phyloP scores from a whole-genome alignment of 2,888 invertebrate genomes.

The Bruchidius siliquastri region DNA sequence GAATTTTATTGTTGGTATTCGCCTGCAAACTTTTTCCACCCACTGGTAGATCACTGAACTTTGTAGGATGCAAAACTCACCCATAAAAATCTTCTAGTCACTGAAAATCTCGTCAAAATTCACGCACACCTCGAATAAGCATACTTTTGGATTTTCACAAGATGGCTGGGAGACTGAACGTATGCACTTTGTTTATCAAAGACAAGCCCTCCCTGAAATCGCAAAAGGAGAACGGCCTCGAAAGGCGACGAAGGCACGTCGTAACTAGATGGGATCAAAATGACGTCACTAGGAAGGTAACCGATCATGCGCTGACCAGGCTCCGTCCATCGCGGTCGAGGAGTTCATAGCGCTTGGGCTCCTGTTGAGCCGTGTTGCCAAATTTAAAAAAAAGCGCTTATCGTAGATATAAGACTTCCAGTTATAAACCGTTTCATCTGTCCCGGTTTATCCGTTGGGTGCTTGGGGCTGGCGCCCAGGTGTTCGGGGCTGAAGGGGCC shows the following conservation, averaged over 20 bases:
- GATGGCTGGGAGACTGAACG: slow-evolving; percentile 48
- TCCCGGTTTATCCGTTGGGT: too few species aligned
- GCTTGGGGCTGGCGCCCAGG: too few species aligned
- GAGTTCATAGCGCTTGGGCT: slow-evolving; percentile 7
- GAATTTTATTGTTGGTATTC: slow-evolving; percentile 17
- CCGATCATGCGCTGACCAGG: slow-evolving; percentile 27
- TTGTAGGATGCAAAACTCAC: slow-evolving; percentile 37
- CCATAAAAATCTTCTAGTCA: slow-evolving; percentile 43
- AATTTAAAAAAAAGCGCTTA: background rate
- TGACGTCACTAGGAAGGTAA: slow-evolving; percentile 46
- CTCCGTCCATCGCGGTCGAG: slow-evolving; percentile 7
- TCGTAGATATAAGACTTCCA: background rate
- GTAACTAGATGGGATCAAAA: slow-evolving; percentile 19
- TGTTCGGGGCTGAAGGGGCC: too few species aligned
- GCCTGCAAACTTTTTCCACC: slow-evolving; percentile 18
- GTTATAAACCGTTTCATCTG: too few species aligned
- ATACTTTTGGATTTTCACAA: slow-evolving; percentile 48
- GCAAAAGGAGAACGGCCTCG: slow-evolving; percentile 16
- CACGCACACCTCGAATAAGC: slow-evolving; percentile 50
- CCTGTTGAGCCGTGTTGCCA: background rate
- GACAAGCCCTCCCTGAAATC: slow-evolving; percentile 31
- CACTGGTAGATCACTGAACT: slow-evolving; percentile 16
- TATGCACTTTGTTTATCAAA: slow-evolving; percentile 34
- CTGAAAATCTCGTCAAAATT: slow-evolving; percentile 43
- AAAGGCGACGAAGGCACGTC: slow-evolving; percentile 31